These are phyloP conservation scores for Meandrina meandrites DNA, from an alignment of 92 coral and sea anemone genomes.

Conservation along the genomic window DNA sequence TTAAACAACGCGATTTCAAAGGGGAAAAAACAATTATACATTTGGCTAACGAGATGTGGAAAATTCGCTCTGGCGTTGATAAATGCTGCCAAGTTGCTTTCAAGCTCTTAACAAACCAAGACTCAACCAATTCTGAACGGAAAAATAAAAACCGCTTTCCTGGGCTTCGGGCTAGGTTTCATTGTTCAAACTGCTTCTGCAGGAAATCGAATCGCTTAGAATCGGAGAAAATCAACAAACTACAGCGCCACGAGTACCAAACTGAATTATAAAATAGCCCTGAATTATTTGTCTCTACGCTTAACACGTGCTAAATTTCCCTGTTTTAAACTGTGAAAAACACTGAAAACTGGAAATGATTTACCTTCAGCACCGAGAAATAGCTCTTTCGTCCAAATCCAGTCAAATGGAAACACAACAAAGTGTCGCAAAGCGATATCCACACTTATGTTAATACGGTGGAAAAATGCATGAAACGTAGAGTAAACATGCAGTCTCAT, in stretches of 20 bases:
- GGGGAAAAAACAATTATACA: too few relatives aligned
- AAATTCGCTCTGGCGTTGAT: too few relatives aligned
- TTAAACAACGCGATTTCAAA: too few relatives aligned
- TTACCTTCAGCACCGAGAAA: neutral
- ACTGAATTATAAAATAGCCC: neutral
- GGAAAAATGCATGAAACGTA: neutral
- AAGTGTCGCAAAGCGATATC: neutral
- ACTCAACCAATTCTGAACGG: too few relatives aligned
- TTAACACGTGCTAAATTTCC: too few relatives aligned
- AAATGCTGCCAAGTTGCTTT: too few relatives aligned
- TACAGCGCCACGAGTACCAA: neutral
- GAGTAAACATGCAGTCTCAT: constrained; percentile 18
- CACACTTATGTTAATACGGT: neutral
- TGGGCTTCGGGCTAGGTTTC: too few relatives aligned
- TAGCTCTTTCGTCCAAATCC: neutral
- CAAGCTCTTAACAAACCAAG: too few relatives aligned
- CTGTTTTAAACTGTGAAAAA: neutral
- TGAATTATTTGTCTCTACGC: neutral
- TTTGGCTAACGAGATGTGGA: too few relatives aligned
- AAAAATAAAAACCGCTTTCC: too few relatives aligned
- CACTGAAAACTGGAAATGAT: neutral
- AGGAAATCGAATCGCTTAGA: neutral
- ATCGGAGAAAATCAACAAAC: neutral
- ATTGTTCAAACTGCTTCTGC: too few relatives aligned
- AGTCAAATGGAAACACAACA: neutral